Conservation (phyloP, 2,113 vertebrate species). For the Macrotus californicus region DNA sequence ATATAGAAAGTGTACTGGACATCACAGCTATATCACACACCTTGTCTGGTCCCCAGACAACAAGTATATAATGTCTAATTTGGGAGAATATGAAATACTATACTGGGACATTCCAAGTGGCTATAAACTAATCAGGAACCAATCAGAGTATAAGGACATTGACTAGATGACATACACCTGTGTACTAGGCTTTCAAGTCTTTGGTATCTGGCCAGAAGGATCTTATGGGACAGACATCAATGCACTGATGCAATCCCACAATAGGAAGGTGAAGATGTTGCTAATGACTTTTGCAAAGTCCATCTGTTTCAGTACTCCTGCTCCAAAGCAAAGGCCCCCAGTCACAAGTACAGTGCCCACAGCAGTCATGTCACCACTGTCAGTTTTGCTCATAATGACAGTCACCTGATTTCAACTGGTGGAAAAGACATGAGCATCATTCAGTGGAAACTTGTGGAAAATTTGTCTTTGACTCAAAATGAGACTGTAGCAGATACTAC, state of each 20-base stretch:
- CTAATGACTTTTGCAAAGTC: constrained; percentile 98
- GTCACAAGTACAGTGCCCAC: constrained; percentile 97
- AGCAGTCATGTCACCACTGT: constrained; percentile 99
- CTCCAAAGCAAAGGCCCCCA: constrained; percentile 95
- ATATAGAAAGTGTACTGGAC: constrained; percentile 95
- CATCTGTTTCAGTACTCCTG: constrained; percentile 97
- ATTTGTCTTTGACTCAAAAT: constrained; percentile 80
- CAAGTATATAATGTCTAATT: constrained; percentile 99
- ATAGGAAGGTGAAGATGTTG: constrained; percentile 92
- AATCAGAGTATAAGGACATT: constrained; percentile 96
- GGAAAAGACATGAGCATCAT: constrained; percentile 99
- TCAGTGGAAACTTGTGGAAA: constrained; percentile 95
- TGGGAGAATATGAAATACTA: constrained; percentile 98
- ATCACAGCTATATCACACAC: constrained; percentile 99
- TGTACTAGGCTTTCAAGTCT: constrained; percentile 96
- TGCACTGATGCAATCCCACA: constrained; percentile 92
- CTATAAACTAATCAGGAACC: constrained; percentile 95
- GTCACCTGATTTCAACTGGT: constrained; percentile 95
- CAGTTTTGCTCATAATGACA: constrained; percentile 91
- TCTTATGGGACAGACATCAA: constrained; percentile 99
- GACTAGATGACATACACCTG: constrained; percentile 97
- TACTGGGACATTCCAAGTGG: constrained; percentile 97
- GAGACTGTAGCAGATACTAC: constrained; percentile 75
- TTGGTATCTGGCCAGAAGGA: constrained; percentile 98
- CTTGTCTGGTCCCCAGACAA: constrained; percentile 99